Percentiles rank a stretch among this genome's conserved stretches.
Evolutionary conservation across 2,797 vertebrate species (phyloP).

Genomic region (Tenualosa thibaudeaui): DNA sequence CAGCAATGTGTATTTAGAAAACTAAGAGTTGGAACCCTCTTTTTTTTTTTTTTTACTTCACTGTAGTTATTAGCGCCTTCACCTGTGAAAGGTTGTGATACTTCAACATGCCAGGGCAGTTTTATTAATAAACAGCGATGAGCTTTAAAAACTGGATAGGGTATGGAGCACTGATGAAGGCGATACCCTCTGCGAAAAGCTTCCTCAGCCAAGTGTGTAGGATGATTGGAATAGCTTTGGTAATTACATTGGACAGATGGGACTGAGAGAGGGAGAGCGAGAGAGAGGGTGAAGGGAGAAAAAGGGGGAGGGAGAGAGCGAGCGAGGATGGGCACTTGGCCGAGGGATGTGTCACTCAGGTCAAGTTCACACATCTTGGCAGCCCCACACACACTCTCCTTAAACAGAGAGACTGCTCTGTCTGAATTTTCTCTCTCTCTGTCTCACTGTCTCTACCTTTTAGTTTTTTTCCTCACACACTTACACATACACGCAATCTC

Average conservation of each 20-base stretch:
- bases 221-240: constrained; percentile 10
- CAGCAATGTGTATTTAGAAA: background rate
- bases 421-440: background rate
- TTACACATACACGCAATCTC: background rate
- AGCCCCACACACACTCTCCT: background rate
- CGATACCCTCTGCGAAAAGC: background rate
- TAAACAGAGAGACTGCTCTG: background rate
- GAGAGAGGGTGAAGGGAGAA: background rate
- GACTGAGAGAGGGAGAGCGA: background rate
- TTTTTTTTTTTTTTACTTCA: no score
- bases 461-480: background rate
- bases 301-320: background rate
- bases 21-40: background rate
- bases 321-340: background rate
- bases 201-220: constrained; percentile 2
- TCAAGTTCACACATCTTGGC: constrained; percentile 18
- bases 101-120: background rate
- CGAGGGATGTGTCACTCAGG: constrained; percentile 9
- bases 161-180: background rate
- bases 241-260: constrained; percentile 8
- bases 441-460: background rate
- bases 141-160: background rate
- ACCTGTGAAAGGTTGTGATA: background rate
- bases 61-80: background rate
- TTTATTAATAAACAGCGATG: constrained; percentile 18